Evolutionary conservation across 2,797 vertebrate genomes (phyloP).

Genomic region (Sarcophilus harrisii): DNA sequence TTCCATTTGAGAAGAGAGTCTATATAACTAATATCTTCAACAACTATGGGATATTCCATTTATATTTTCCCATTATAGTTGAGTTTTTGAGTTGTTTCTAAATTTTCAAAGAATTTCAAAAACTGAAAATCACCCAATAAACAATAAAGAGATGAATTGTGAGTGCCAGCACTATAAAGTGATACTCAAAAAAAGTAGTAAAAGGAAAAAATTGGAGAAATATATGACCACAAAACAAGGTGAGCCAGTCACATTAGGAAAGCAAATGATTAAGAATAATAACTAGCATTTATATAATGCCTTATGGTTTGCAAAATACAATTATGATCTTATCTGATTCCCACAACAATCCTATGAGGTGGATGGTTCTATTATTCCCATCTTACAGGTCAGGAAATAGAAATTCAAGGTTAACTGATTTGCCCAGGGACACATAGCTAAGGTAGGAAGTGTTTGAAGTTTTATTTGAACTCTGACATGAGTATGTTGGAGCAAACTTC

Average conservation of each 20-base stretch:
- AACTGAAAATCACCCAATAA: background rate
- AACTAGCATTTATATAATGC: background rate
- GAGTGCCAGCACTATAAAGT: background rate
- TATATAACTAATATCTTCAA: background rate
- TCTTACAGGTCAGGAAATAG: background rate
- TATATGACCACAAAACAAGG: background rate
- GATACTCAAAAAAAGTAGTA: background rate
- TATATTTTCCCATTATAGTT: background rate
- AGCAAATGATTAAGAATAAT: background rate
- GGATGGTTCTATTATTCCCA: background rate
- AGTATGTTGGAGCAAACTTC: background rate
- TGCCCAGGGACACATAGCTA: background rate
- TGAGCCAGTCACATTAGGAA: background rate
- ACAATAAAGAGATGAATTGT: background rate
- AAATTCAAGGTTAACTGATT: background rate
- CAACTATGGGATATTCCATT: background rate
- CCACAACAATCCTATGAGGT: background rate
- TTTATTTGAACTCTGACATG: background rate
- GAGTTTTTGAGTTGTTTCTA: background rate
- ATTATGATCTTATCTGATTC: background rate
- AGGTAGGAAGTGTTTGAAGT: background rate
- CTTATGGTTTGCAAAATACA: background rate
- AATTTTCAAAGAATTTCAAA: background rate
- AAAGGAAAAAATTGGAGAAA: background rate
- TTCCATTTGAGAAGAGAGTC: background rate